A percentile compares a stretch with the other conserved stretches of the same genome.
Evolutionary conservation across 2,888 invertebrate genomes (phyloP).

Genomic region (Caenorhabditis sp.): DNA sequence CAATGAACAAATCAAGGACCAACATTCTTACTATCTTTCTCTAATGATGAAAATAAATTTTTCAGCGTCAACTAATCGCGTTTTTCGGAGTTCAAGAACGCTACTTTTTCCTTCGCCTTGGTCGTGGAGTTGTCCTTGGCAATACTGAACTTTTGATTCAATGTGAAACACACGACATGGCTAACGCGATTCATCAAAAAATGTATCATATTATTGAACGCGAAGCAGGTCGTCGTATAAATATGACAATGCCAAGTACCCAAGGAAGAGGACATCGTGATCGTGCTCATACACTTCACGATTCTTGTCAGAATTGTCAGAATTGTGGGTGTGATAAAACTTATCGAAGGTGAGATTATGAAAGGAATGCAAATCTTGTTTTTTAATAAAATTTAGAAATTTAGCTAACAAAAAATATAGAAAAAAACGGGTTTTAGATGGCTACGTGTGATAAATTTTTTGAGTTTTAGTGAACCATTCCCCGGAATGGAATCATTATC

Average conservation of each 20-base stretch:
- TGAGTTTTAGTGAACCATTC: not conserved
- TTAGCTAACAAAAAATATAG: not conserved
- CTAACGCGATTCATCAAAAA: conserved; percentile 14
- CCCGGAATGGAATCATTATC: conserved; percentile 35
- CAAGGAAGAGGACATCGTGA: conserved; percentile 1
- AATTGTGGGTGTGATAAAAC: no score
- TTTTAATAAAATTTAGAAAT: no score
- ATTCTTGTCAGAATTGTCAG: not conserved
- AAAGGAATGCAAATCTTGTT: no score
- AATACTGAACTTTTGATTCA: conserved; percentile 47
- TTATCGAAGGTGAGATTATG: not conserved
- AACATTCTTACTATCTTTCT: no score
- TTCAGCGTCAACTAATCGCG: conserved; percentile 54
- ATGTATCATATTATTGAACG: not conserved
- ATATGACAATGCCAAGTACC: conserved; percentile 5
- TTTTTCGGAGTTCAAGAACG: conserved; percentile 54
- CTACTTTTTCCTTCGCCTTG: conserved; percentile 61
- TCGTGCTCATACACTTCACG: not conserved
- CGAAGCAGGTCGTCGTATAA: not conserved
- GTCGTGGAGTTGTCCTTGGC: conserved; percentile 52
- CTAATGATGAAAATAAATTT: not conserved
- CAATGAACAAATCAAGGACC: not conserved
- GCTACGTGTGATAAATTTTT: not conserved
- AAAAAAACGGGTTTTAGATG: no score
- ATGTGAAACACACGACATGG: conserved; percentile 16